phyloP scores from a whole-genome alignment of 2,113 vertebrate species.

The Eidolon helvum region DNA sequence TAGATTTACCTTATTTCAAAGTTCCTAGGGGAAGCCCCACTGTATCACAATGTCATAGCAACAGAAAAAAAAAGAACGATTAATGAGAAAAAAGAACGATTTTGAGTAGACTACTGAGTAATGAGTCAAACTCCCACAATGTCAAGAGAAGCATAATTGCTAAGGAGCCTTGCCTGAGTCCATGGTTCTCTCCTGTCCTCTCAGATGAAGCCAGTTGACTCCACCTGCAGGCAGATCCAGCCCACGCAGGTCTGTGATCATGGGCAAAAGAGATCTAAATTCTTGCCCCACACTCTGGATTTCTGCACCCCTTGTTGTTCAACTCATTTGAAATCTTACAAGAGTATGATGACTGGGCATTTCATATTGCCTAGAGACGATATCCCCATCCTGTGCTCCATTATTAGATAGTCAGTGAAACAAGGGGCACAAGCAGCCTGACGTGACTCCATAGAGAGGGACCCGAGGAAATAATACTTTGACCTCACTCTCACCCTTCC shows the following conservation, averaged over 20 bases:
- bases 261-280: not conserved
- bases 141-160: not conserved
- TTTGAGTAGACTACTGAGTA: not conserved
- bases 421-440: not conserved
- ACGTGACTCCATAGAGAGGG: not conserved
- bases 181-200: not conserved
- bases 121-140: not conserved
- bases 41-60: not conserved
- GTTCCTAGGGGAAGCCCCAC: not conserved
- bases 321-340: not conserved
- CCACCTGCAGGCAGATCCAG: not conserved
- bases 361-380: not conserved
- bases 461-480: not conserved
- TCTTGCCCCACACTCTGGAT: not conserved
- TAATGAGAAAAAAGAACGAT: not conserved
- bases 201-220: not conserved
- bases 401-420: not conserved
- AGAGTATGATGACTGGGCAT: not conserved
- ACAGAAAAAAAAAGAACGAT: conserved; percentile 52
- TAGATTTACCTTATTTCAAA: conserved; percentile 40
- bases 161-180: not conserved
- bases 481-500: not conserved
- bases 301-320: not conserved
- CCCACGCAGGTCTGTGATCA: not conserved
- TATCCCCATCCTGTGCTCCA: not conserved